These are phyloP conservation scores for Aphelenchoides fujianensis DNA, from an alignment of 1,140 invertebrate genomes.

Conservation along the genomic window DNA sequence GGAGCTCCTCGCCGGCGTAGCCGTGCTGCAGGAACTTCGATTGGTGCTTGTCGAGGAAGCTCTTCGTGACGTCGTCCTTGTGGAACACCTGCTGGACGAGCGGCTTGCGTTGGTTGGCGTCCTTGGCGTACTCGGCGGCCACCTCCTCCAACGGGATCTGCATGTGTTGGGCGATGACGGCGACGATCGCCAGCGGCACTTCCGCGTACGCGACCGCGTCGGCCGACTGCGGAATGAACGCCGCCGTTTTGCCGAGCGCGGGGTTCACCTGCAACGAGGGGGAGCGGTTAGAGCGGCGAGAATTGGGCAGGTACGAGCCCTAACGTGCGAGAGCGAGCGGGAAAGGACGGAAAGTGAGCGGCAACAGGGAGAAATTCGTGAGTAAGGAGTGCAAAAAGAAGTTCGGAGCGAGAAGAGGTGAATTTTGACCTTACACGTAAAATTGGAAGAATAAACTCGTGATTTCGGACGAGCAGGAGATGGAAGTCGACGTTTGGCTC, in stretches of 20 bases:
- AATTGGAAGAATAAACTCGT: no score
- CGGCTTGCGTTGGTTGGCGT: constrained; percentile 34
- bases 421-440: no score
- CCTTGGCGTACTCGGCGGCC: constrained; percentile 33
- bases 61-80: constrained; percentile 40
- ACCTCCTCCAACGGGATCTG: constrained; percentile 38
- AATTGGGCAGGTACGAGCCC: no score
- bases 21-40: constrained; percentile 44
- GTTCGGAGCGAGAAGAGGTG: no score
- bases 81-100: constrained; percentile 37
- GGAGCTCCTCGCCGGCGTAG: constrained; percentile 41
- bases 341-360: no score
- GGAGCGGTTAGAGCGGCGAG: not conserved
- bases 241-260: constrained; percentile 25
- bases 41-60: constrained; percentile 32
- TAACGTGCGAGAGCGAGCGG: no score
- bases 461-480: no score
- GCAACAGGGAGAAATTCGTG: no score
- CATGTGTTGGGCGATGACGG: constrained; percentile 39
- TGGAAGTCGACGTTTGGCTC: no score
- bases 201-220: constrained; percentile 29
- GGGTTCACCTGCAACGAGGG: constrained; percentile 17
- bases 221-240: constrained; percentile 23
- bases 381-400: no score
- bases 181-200: constrained; percentile 37